Conservation (phyloP, 2,113 vertebrate species). For the Myrmophylax atrothorax region DNA sequence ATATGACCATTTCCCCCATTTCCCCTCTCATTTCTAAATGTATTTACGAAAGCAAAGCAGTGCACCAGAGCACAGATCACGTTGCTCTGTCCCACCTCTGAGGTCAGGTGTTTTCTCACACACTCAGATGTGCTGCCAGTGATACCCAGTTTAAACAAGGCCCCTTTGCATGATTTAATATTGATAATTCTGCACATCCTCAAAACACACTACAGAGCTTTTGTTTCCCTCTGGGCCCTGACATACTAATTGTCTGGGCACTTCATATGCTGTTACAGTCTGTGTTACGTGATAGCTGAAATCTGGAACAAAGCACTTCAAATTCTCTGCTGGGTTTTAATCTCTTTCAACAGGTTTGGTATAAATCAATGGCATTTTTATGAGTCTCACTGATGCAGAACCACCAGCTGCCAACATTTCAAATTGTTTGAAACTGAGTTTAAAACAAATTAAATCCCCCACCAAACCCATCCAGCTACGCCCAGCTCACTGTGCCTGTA, state of each 20-base stretch:
- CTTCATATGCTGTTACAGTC: not conserved
- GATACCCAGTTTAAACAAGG: not conserved
- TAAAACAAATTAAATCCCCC: not conserved
- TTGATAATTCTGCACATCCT: not conserved
- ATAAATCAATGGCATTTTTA: not conserved
- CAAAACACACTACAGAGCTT: not conserved
- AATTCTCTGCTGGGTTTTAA: not conserved
- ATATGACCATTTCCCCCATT: not conserved
- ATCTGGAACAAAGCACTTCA: not conserved
- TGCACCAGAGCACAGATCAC: accelerated
- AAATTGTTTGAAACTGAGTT: not conserved
- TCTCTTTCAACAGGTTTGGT: too few relatives aligned
- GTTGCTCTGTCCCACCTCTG: accelerated
- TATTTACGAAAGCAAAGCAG: too few relatives aligned
- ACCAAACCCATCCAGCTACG: accelerated
- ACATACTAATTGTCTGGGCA: not conserved
- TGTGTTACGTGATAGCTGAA: accelerated
- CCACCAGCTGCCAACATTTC: not conserved
- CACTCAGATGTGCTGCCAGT: accelerated
- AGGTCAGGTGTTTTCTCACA: not conserved
- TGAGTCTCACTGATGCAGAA: not conserved
- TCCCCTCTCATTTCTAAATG: accelerated
- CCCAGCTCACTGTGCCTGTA: not conserved
- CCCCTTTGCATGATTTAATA: not conserved
- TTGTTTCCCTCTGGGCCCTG: not conserved